Evolutionary conservation across 2,888 invertebrate genomes (phyloP).

Genomic region (Thymelicus acteon): DNA sequence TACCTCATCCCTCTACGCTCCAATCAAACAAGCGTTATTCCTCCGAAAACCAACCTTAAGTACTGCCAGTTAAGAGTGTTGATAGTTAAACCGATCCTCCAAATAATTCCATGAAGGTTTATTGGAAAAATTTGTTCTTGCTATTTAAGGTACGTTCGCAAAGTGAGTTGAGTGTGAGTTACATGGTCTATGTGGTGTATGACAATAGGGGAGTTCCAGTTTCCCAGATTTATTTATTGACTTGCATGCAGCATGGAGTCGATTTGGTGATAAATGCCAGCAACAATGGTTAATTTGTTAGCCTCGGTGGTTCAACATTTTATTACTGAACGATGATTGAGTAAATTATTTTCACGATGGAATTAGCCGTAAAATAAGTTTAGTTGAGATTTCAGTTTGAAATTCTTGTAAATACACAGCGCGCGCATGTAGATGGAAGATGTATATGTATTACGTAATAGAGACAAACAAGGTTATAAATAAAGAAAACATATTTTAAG

Average conservation of each 20-base stretch:
- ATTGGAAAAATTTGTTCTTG: constrained; percentile 67
- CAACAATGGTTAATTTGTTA: too few relatives aligned
- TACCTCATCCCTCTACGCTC: constrained; percentile 49
- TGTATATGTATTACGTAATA: too few relatives aligned
- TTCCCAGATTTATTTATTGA: background rate
- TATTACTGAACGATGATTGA: too few relatives aligned
- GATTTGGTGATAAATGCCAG: too few relatives aligned
- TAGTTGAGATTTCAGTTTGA: too few relatives aligned
- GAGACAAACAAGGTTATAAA: too few relatives aligned
- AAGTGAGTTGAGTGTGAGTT: constrained; percentile 68
- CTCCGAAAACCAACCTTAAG: constrained; percentile 68
- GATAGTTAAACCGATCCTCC: constrained; percentile 50
- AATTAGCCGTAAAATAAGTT: too few relatives aligned
- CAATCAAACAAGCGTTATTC: constrained; percentile 44
- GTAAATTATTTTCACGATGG: too few relatives aligned
- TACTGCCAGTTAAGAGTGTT: constrained; percentile 54
- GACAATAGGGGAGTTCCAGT: constrained; percentile 41
- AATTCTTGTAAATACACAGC: too few relatives aligned
- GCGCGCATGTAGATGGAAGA: too few relatives aligned
- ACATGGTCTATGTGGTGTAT: constrained; percentile 51
- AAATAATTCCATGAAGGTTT: constrained; percentile 56
- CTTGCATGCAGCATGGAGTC: background rate
- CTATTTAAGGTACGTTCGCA: constrained; percentile 68
- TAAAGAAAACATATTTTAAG: too few relatives aligned
- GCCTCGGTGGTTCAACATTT: too few relatives aligned